A percentile compares a stretch with the other conserved stretches of the same genome.
phyloP scores from a whole-genome alignment of 2,888 invertebrate genomes.

The Tromatobia lineatoria region DNA sequence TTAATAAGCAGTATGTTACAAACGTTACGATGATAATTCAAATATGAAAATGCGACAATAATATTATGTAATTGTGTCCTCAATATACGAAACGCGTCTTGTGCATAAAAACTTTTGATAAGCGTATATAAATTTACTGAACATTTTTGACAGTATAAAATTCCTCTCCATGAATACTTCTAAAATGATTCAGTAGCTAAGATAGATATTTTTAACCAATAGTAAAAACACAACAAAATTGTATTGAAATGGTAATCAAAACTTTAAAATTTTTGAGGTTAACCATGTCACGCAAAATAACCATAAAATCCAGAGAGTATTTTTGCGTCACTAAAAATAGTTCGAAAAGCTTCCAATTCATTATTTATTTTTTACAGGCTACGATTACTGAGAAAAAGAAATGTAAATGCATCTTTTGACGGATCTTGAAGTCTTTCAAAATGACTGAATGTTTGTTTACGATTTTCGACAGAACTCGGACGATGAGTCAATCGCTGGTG shows the following conservation, averaged over 20 bases:
- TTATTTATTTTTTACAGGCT: not conserved
- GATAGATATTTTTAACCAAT: too few relatives aligned
- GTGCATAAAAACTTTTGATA: too few relatives aligned
- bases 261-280: not conserved
- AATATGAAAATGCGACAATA: too few relatives aligned
- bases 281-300: not conserved
- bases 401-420: not conserved
- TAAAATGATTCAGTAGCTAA: too few relatives aligned
- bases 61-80: too few relatives aligned
- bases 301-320: not conserved
- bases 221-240: not conserved
- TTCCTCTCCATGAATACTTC: too few relatives aligned
- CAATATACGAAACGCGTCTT: too few relatives aligned
- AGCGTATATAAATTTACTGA: too few relatives aligned
- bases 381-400: not conserved
- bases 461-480: not conserved
- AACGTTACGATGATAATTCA: too few relatives aligned
- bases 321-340: not conserved
- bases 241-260: not conserved
- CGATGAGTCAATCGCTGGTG: not conserved
- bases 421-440: not conserved
- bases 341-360: not conserved
- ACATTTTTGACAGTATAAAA: too few relatives aligned
- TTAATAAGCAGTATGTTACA: too few relatives aligned
- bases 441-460: conserved; percentile 1